Base-by-base conservation (phyloP, 92 coral and sea anemone species). In the Bergia sp. region DNA sequence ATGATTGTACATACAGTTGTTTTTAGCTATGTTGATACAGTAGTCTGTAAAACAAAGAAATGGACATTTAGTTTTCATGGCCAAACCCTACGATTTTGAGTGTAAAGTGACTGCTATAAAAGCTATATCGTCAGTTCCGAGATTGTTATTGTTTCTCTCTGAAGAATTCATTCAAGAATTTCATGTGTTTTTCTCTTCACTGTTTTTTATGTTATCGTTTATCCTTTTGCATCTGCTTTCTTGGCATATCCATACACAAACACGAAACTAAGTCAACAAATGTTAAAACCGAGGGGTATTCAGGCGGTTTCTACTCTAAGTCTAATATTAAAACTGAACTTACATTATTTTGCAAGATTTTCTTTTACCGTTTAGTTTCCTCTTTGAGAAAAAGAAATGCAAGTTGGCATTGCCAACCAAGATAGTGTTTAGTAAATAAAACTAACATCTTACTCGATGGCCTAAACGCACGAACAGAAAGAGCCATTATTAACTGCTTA, bases 161-260 rank as follows among this genome's bases (percentile, higher is more conserved):
- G 18, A 41, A 74, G 42, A 3, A n/a, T 16, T 41, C 5, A 1
- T 76, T 38, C 9, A 39, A 39, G 36, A 76, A 41, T 3, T 40
- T 41, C 36, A 76, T 21, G 1, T 39, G 23, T 44, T 6, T 76
- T 76, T 44, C 45, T n/a, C 50, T 15, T 76, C 3, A 18, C 79
- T 76, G 79, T 76, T 41, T 76, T 76, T 15, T 76, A 41, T 2
- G 79, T 76, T 42, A 76, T 76, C 79, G 36, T 13, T 74, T 38
- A 39, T 42, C 2, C 16, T 8, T 40, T 10, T 15, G 69, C 37
- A 39, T 39, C 79, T 39, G 79, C 45, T 76, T 76, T 41, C 77
- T 38, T 29, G 18, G 79, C 8, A 39, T 41, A 20, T 76, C 23
- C 6, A 23, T 76, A 76, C 47, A 76, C 21, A 76, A 5, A 76